phyloP scores from a whole-genome alignment of 1,140 invertebrate species.

The Ostrea denselamellosa region DNA sequence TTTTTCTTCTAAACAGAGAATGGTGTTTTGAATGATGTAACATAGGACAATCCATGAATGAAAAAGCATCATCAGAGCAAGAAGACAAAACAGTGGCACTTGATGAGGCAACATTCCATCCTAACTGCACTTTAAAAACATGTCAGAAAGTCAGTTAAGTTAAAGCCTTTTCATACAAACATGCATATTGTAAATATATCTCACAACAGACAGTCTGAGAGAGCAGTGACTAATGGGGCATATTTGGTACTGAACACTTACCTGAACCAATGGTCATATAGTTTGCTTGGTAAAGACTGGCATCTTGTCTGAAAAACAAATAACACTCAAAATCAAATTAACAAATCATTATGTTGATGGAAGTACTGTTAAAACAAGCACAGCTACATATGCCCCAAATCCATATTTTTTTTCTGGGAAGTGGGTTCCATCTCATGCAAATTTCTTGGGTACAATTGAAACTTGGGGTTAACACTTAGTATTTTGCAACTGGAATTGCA shows the following conservation, averaged over 20 bases:
- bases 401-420: too few species aligned
- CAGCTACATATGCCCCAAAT: too few species aligned
- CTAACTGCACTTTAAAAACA: constrained; percentile 6
- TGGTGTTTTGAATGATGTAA: neutral
- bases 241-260: neutral
- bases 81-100: neutral
- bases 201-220: neutral
- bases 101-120: neutral
- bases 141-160: neutral
- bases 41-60: neutral
- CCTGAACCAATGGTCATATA: constrained; percentile 13
- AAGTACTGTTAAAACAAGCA: too few species aligned
- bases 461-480: too few species aligned
- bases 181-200: neutral
- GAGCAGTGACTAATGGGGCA: neutral
- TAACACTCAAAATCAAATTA: too few species aligned
- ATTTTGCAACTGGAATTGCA: too few species aligned
- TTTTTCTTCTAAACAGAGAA: neutral
- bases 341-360: too few species aligned
- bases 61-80: neutral
- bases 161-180: neutral
- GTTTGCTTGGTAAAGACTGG: neutral
- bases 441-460: too few species aligned
- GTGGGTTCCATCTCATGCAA: too few species aligned
- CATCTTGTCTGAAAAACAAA: neutral